A percentile compares a stretch with the other conserved stretches of the same genome.
Conservation (phyloP, 2,797 vertebrate genomes). For the Centropyge bicolor region DNA sequence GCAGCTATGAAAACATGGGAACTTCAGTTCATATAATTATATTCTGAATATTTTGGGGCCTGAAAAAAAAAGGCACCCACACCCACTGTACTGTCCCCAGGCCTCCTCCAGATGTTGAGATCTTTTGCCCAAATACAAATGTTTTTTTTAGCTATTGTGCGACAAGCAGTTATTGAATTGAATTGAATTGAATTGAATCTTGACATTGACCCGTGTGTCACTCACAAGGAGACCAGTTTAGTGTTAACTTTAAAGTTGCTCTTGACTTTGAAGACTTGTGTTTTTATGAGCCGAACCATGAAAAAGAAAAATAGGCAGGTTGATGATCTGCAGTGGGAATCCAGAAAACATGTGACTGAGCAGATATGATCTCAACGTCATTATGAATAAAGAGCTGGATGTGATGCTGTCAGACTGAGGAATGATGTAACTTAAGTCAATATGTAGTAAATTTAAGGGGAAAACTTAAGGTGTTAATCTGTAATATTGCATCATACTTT, state of each 20-base stretch:
- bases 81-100: too few relatives aligned
- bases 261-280: not conserved
- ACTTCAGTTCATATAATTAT: too few relatives aligned
- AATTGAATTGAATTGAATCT: too few relatives aligned
- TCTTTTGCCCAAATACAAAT: not conserved
- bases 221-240: too few relatives aligned
- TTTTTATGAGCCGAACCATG: not conserved
- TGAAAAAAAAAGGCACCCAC: too few relatives aligned
- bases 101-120: not conserved
- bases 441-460: too few relatives aligned
- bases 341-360: too few relatives aligned
- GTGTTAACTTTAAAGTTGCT: not conserved
- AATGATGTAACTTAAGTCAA: too few relatives aligned
- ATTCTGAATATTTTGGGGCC: too few relatives aligned
- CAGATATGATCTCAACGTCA: not conserved
- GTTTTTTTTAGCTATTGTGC: not conserved
- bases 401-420: not conserved
- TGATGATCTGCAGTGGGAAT: not conserved
- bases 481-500: not conserved
- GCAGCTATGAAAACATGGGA: not conserved
- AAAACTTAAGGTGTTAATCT: not conserved
- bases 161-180: not conserved
- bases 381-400: not conserved
- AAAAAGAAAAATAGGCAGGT: not conserved
- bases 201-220: too few relatives aligned